phyloP scores from a whole-genome alignment of 2,888 invertebrate genomes.

The Lomographa bimaculata region DNA sequence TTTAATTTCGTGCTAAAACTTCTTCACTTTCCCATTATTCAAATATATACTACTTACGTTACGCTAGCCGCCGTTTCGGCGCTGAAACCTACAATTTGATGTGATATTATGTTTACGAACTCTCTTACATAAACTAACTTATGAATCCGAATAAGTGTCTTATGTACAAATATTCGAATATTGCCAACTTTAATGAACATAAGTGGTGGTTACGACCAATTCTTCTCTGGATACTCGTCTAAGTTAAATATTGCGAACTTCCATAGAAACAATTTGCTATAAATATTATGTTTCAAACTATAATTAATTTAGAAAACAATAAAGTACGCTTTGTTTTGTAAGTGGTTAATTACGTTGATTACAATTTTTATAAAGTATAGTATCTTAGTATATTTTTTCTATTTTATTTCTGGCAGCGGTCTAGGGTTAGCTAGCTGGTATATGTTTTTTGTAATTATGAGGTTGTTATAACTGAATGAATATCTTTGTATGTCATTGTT shows the following conservation, averaged over 20 bases:
- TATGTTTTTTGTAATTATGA: too few species aligned
- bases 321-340: too few species aligned
- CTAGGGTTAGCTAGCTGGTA: too few species aligned
- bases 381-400: too few species aligned
- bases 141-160: neutral
- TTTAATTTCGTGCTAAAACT: constrained; percentile 11
- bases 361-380: too few species aligned
- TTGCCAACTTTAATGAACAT: constrained; percentile 3
- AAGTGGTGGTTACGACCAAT: constrained; percentile 1
- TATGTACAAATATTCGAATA: neutral
- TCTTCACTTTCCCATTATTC: constrained; percentile 19
- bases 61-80: constrained; percentile 5
- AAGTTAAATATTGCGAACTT: constrained; percentile 2
- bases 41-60: constrained; percentile 17
- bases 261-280: constrained; percentile 1
- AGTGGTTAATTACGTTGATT: too few species aligned
- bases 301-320: too few species aligned
- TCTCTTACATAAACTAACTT: too few species aligned
- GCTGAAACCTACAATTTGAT: constrained; percentile 10
- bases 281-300: constrained; percentile 4
- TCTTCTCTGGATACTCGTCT: constrained; percentile 3
- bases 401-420: too few species aligned
- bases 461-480: too few species aligned
- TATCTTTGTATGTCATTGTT: constrained; percentile 10
- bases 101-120: constrained; percentile 7